These are phyloP conservation scores for Pagrus major DNA, from an alignment of 2,113 vertebrate species.

Conservation along the genomic window DNA sequence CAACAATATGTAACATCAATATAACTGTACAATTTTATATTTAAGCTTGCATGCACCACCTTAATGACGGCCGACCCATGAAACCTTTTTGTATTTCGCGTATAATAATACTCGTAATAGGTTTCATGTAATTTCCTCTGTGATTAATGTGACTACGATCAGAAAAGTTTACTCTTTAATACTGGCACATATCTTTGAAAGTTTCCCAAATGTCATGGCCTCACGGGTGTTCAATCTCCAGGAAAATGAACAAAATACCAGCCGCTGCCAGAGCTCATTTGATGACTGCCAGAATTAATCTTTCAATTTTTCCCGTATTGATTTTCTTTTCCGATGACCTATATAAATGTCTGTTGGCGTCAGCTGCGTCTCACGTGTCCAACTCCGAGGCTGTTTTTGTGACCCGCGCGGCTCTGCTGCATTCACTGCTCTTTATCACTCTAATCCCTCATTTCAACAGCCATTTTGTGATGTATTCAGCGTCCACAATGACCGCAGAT, in stretches of 20 bases:
- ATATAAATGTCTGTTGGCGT: constrained; percentile 53
- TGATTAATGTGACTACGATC: not conserved
- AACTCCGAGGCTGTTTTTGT: constrained; percentile 42
- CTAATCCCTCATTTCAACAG: constrained; percentile 75
- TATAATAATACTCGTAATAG: not conserved
- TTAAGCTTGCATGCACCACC: not conserved
- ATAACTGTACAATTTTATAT: not conserved
- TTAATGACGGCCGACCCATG: not conserved
- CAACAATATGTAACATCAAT: too few relatives aligned
- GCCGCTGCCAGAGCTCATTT: constrained; percentile 30
- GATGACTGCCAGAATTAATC: constrained; percentile 59
- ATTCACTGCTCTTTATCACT: constrained; percentile 56
- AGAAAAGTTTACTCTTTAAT: constrained; percentile 7
- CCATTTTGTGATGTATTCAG: constrained; percentile 62
- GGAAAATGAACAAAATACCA: constrained; percentile 53
- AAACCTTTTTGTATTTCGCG: not conserved
- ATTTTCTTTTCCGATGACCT: constrained; percentile 67
- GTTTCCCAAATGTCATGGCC: constrained; percentile 45
- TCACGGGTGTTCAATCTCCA: constrained; percentile 26
- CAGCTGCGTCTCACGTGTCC: constrained; percentile 52
- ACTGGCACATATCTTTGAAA: constrained; percentile 1
- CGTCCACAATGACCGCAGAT: constrained; percentile 54
- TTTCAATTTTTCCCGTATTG: constrained; percentile 54
- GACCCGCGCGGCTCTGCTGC: constrained; percentile 37
- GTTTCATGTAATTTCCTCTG: not conserved